phyloP scores from a whole-genome alignment of 2,888 invertebrate species.

The Mythimna vitellina region DNA sequence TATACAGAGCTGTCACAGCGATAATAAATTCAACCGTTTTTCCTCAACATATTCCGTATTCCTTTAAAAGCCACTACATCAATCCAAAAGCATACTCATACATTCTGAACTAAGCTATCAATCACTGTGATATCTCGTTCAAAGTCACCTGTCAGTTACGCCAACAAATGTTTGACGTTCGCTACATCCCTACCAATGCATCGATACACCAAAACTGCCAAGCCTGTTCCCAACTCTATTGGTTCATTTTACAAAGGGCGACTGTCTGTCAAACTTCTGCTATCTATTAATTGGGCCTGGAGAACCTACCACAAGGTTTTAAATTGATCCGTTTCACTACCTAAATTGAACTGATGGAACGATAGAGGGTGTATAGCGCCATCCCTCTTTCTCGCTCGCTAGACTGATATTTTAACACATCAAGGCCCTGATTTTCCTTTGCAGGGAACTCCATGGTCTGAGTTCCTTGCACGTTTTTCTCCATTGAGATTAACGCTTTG shows the following conservation, averaged over 20 bases:
- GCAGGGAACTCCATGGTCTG: too few relatives aligned
- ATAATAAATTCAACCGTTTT: conserved; percentile 39
- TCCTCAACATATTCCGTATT: conserved; percentile 4
- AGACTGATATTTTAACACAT: too few relatives aligned
- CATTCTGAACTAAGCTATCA: conserved; percentile 48
- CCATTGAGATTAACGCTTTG: too few relatives aligned
- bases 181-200: conserved; percentile 31
- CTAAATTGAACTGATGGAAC: too few relatives aligned
- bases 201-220: conserved; percentile 8
- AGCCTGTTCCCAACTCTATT: conserved; percentile 14
- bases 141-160: conserved; percentile 44
- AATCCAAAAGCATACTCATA: conserved; percentile 19
- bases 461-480: too few relatives aligned
- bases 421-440: too few relatives aligned
- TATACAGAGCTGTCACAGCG: conserved; percentile 31
- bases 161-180: conserved; percentile 54
- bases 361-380: too few relatives aligned
- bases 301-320: too few relatives aligned
- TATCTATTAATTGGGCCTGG: neutral
- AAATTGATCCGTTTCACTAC: too few relatives aligned
- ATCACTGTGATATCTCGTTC: conserved; percentile 47
- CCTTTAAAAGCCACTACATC: conserved; percentile 47
- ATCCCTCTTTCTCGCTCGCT: too few relatives aligned
- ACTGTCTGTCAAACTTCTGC: neutral
- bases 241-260: too few relatives aligned